Evolutionary conservation across 2,797 vertebrate species (phyloP).

Genomic region (Harpagifer antarcticus): DNA sequence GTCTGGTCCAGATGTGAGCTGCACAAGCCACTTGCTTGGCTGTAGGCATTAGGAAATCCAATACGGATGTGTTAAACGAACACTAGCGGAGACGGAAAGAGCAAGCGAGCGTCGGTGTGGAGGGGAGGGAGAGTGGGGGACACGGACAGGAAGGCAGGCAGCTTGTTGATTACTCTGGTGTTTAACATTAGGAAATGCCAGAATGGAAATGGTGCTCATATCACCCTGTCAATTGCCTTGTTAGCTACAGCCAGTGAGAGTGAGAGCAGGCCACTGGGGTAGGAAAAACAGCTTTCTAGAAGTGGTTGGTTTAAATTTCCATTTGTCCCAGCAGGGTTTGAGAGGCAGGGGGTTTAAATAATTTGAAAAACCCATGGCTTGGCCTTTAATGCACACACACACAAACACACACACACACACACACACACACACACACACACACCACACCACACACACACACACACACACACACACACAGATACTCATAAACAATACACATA

Average conservation of each 20-base stretch:
- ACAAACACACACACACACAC: constrained; percentile 4
- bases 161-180: constrained; percentile 82
- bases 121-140: constrained; percentile 46
- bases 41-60: constrained; percentile 76
- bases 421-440: constrained; percentile 18
- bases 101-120: constrained; percentile 15
- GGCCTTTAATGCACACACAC: constrained; percentile 12
- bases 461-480: background rate
- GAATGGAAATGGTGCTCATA: constrained; percentile 76
- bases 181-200: constrained; percentile 83
- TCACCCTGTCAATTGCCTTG: constrained; percentile 80
- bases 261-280: constrained; percentile 52
- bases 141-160: constrained; percentile 68
- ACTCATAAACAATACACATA: too few species aligned
- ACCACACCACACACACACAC: background rate
- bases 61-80: constrained; percentile 78
- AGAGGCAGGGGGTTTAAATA: constrained; percentile 43
- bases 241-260: constrained; percentile 69
- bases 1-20: constrained; percentile 65
- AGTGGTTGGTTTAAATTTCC: constrained; percentile 67
- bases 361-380: constrained; percentile 38
- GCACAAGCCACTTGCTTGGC: constrained; percentile 57
- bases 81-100: constrained; percentile 45
- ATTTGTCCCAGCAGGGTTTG: constrained; percentile 68
- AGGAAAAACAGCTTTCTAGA: constrained; percentile 61